Evolutionary conservation across 2,888 invertebrate genomes (phyloP).

Genomic region (Dolichomitus sp.): DNA sequence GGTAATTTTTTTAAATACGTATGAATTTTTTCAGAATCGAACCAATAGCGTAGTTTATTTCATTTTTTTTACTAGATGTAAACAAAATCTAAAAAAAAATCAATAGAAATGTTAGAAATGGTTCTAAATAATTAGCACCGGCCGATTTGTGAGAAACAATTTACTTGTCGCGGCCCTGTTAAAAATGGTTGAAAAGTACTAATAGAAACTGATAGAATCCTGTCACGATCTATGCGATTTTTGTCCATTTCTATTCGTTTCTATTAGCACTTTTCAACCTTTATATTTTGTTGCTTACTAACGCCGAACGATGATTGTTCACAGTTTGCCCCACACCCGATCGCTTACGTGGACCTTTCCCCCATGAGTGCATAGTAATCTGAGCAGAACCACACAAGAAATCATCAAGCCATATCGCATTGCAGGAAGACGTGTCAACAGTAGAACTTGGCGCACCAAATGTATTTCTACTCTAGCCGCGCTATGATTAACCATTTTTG

Average conservation of each 20-base stretch:
- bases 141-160: neutral
- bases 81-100: neutral
- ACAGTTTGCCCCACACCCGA: constrained; percentile 88
- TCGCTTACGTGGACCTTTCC: constrained; percentile 87
- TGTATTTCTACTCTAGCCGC: constrained; percentile 39
- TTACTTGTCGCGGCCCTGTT: neutral
- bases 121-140: neutral
- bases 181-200: no score
- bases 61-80: neutral
- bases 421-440: constrained; percentile 32
- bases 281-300: neutral
- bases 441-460: constrained; percentile 39
- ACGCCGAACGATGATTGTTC: constrained; percentile 80
- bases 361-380: constrained; percentile 91
- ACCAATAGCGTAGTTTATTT: no score
- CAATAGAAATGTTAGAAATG: neutral
- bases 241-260: no score
- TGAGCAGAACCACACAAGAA: constrained; percentile 81
- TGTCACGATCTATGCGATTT: no score
- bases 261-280: no score
- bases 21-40: no score
- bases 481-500: constrained; percentile 48
- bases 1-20: no score
- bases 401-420: constrained; percentile 4
- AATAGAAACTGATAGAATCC: no score